Percentiles rank a stretch among this genome's conserved stretches.
Evolutionary conservation across 2,797 vertebrate species (phyloP).

Genomic region (Percopsis omiscomaycus): DNA sequence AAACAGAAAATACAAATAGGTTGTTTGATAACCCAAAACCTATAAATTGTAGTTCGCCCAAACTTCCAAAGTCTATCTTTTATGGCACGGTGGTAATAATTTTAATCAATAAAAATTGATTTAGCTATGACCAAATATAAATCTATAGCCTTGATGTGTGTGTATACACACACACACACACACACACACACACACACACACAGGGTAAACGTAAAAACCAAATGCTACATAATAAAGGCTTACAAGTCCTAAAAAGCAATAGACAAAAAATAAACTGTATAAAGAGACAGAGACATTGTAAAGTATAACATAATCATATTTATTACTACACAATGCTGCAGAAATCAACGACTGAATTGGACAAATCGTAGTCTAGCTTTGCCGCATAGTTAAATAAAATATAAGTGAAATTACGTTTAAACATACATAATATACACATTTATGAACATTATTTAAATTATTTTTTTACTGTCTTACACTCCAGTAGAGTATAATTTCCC

Average conservation of each 20-base stretch:
- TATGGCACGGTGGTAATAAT: too few relatives aligned
- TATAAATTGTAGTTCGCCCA: too few relatives aligned
- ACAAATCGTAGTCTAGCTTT: conserved; percentile 1
- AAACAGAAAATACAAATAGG: too few relatives aligned
- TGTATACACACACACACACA: not conserved
- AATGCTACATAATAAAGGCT: not conserved
- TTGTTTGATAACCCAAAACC: too few relatives aligned
- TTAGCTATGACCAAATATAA: too few relatives aligned
- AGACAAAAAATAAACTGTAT: conserved; percentile 8
- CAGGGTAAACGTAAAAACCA: not conserved
- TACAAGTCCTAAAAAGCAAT: not conserved
- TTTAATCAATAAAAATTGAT: too few relatives aligned
- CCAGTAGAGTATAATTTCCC: not conserved
- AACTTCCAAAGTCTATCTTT: too few relatives aligned
- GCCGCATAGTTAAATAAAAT: not conserved
- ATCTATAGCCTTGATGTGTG: too few relatives aligned
- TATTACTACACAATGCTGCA: not conserved
- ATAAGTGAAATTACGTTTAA: not conserved
- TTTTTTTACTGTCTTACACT: not conserved
- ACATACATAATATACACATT: not conserved
- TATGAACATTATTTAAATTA: not conserved
- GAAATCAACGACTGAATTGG: not conserved
- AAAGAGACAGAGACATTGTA: conserved; percentile 57
- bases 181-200: not conserved
- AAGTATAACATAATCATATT: conserved; percentile 73